phyloP scores from a whole-genome alignment of 2,113 vertebrate species.

The Aegotheles bennettii region DNA sequence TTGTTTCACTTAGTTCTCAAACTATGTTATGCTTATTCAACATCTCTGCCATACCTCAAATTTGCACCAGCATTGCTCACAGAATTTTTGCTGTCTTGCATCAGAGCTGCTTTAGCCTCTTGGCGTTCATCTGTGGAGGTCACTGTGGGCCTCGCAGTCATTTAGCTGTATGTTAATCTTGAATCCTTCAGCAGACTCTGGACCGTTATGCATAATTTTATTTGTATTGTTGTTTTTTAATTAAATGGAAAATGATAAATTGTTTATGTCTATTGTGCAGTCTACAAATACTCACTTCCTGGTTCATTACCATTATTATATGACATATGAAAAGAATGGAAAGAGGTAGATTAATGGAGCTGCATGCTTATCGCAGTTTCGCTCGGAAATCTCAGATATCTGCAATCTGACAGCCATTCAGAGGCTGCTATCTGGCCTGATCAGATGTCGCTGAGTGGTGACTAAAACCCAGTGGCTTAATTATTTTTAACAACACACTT shows the following conservation, averaged over 20 bases:
- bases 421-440: not conserved
- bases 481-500: not conserved
- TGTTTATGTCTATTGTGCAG: conserved; percentile 52
- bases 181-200: conserved; percentile 18
- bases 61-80: not conserved
- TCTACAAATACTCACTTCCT: conserved; percentile 56
- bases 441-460: not conserved
- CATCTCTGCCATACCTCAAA: not conserved
- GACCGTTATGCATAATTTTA: conserved; percentile 39
- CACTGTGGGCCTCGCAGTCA: not conserved
- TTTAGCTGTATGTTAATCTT: not conserved
- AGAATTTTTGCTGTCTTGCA: not conserved
- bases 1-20: not conserved
- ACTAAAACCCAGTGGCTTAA: not conserved
- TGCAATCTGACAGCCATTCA: not conserved
- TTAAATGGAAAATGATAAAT: conserved; percentile 69
- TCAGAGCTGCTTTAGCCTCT: not conserved
- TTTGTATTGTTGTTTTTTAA: conserved; percentile 63
- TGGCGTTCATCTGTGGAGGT: conserved; percentile 7
- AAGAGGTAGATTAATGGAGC: conserved; percentile 44
- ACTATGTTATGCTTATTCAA: not conserved
- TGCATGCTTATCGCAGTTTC: not conserved
- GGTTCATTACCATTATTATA: conserved; percentile 62
- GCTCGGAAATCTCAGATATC: not conserved
- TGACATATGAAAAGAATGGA: conserved; percentile 47